Evolutionary conservation across 1,140 invertebrate genomes (phyloP), one percentile per base, ranked within the genome.

Genomic region (Popillia japonica): DNA sequence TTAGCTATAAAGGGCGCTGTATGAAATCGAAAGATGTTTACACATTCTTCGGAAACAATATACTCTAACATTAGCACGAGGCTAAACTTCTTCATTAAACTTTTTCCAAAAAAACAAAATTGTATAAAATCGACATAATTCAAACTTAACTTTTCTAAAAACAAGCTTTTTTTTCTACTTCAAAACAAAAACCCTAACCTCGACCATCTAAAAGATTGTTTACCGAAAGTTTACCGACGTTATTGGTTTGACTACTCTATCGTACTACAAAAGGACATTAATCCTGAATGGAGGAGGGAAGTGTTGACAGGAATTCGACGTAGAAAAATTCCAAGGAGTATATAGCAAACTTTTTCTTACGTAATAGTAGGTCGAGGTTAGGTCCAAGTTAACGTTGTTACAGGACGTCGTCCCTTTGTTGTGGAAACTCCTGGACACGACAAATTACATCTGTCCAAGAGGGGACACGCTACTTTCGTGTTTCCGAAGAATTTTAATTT

Each of bases 181-280:
- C 22, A 68, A 68, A 55, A 55, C 22, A 68, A 68, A 55, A 55
- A 55, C 27, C 27, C 27, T 2, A 55, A n/a, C 6, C 48, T 55
- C 48, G 14, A 55, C 0, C 6, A 14, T 14, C n/a, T 3, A 27
- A 27, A 68, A 68, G 61, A 34, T 68, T 68, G 61, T 68, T 68
- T 68, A 68, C 61, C 17, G 22, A 68, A 68, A 68, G 22, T 68
- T 68, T 34, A 34, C 17, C 61, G 61, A 34, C 61, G 61, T 68
- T 68, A 68, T 68, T 68, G 6, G 61, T 68, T 68, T 68, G 61
- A 68, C 61, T 68, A 64, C 22, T 68, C 22, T 68, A 68, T 68
- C 61, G 17, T 68, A 68, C 61, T 55, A 55, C 48, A 55, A 23
- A 68, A 68, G 61, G 61, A 68, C 61, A 68, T 68, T 68, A 68